These are phyloP conservation scores for Sarcophaga caerulescens DNA, from an alignment of 2,888 invertebrate species.

Conservation along the genomic window DNA sequence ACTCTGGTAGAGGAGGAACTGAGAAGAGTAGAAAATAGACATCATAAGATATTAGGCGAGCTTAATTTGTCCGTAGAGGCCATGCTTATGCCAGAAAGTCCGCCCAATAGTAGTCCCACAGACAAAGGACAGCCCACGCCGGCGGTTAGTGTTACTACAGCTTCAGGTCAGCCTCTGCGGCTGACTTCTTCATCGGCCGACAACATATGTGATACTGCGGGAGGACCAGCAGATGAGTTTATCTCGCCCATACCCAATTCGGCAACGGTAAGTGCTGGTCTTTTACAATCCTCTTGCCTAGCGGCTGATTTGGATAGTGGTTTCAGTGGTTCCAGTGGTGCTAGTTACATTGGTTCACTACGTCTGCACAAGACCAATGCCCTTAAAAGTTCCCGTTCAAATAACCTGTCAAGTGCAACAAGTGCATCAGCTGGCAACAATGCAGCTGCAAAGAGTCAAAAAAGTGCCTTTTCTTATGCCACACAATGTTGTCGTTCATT, in stretches of 20 bases:
- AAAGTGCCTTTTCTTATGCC: conserved; percentile 73
- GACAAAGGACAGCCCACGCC: conserved; percentile 69
- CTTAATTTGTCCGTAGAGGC: conserved; percentile 93
- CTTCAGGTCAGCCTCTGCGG: conserved; percentile 75
- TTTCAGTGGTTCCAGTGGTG: conserved; percentile 91
- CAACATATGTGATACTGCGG: conserved; percentile 86
- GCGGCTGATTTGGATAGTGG: conserved; percentile 88
- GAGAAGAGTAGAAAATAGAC: conserved; percentile 90
- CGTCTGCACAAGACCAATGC: conserved; percentile 81
- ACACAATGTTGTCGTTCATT: conserved; percentile 79
- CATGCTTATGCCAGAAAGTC: conserved; percentile 92
- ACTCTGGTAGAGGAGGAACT: conserved; percentile 92
- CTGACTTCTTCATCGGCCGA: conserved; percentile 78
- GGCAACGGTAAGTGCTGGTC: conserved; percentile 80
- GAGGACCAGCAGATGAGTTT: conserved; percentile 82
- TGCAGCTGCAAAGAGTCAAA: conserved; percentile 62
- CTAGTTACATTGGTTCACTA: conserved; percentile 89
- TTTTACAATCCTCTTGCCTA: conserved; percentile 77
- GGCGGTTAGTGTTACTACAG: conserved; percentile 75
- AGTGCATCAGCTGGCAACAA: conserved; percentile 31
- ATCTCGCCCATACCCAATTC: conserved; percentile 81
- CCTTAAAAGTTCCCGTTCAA: conserved; percentile 75
- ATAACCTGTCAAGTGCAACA: conserved; percentile 68
- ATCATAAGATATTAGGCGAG: conserved; percentile 91
- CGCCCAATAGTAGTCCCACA: conserved; percentile 81